phyloP scores from a whole-genome alignment of 2,888 invertebrate species.

The Dorcus hopei region DNA sequence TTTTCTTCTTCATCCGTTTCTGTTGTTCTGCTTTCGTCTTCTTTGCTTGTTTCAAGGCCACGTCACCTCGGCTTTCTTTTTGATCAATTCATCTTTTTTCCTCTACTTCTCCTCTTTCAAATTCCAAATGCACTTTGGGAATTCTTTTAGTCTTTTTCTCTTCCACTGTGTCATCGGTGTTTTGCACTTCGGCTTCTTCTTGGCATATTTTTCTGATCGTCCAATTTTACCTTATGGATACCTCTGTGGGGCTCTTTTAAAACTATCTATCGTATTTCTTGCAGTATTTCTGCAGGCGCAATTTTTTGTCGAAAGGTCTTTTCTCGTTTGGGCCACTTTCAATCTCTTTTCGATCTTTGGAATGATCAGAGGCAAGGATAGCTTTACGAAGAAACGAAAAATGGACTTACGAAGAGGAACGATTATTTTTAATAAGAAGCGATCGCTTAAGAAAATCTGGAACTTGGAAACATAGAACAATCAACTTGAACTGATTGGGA shows the following conservation, averaged over 20 bases:
- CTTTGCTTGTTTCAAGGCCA: slow-evolving; percentile 65
- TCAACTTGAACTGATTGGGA: too few species aligned
- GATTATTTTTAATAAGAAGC: too few species aligned
- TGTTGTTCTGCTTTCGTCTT: slow-evolving; percentile 67
- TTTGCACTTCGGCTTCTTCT: slow-evolving; percentile 27
- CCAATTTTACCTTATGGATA: slow-evolving; percentile 45
- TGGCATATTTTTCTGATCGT: slow-evolving; percentile 54
- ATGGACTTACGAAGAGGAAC: too few species aligned
- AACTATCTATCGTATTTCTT: slow-evolving; percentile 58
- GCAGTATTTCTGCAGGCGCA: slow-evolving; percentile 65
- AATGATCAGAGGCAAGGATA: neutral
- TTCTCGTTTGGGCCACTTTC: slow-evolving; percentile 35
- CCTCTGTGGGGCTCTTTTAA: slow-evolving; percentile 56
- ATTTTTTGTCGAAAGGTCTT: slow-evolving; percentile 65
- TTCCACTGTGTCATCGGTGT: slow-evolving; percentile 21
- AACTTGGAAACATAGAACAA: too few species aligned
- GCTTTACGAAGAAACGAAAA: slow-evolving; percentile 1
- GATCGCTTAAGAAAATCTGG: too few species aligned
- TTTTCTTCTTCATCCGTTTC: slow-evolving; percentile 72
- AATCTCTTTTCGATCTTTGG: neutral
- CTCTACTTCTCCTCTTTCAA: slow-evolving; percentile 54
- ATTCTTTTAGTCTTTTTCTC: slow-evolving; percentile 38
- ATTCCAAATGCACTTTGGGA: slow-evolving; percentile 55
- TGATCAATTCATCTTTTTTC: slow-evolving; percentile 51
- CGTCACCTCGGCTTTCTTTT: slow-evolving; percentile 57